phyloP scores from a whole-genome alignment of 2,797 vertebrate genomes.

The Hirundo rustica region DNA sequence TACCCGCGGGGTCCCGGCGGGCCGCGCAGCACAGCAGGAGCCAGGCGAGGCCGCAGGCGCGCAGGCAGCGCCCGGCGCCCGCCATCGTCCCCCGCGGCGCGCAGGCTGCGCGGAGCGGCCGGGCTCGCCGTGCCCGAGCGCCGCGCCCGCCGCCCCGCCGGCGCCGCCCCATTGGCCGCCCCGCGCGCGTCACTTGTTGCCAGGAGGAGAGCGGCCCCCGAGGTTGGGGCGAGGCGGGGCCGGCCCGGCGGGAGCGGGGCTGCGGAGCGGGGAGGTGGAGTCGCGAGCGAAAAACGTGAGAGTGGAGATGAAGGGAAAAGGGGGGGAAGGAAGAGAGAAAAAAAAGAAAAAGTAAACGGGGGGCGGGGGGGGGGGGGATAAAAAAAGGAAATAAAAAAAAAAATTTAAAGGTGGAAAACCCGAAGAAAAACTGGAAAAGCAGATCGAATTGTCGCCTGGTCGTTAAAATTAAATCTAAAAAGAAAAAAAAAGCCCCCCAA shows the following conservation, averaged over 20 bases:
- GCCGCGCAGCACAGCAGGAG: neutral
- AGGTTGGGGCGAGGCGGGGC: neutral
- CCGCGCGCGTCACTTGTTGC: conserved; percentile 33
- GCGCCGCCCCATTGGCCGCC: neutral
- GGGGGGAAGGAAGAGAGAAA: neutral
- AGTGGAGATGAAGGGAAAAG: neutral
- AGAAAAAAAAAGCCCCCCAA: too few relatives aligned
- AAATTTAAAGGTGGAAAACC: neutral
- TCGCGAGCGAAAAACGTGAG: fast-evolving
- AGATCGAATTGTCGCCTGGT: too few relatives aligned
- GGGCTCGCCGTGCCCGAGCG: neutral
- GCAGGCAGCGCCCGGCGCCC: neutral
- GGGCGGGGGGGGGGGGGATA: too few relatives aligned
- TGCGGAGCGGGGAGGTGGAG: neutral
- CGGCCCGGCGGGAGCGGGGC: neutral
- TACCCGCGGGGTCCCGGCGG: neutral
- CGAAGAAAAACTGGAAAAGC: neutral
- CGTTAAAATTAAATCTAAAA: neutral
- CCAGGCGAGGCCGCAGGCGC: neutral
- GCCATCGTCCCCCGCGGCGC: neutral
- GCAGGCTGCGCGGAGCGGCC: neutral
- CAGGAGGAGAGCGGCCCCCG: neutral
- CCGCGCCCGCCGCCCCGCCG: neutral
- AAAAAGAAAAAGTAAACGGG: neutral
- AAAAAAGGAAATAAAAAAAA: neutral